Conservation (phyloP, 1,140 invertebrate genomes). For the Lethocerus indicus region DNA sequence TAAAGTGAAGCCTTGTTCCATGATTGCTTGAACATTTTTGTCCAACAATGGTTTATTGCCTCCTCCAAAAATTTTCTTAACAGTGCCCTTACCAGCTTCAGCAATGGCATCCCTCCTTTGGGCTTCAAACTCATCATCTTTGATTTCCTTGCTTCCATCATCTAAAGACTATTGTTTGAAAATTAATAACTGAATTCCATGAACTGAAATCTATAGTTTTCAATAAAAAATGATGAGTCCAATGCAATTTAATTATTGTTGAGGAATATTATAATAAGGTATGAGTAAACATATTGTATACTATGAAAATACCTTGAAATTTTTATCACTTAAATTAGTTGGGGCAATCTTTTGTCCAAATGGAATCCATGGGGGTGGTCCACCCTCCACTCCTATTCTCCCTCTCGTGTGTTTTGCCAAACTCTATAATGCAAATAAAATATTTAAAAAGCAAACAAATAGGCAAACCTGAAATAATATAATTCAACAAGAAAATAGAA, state of each 20-base stretch:
- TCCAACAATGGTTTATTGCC: slow-evolving; percentile 51
- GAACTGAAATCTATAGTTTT: neutral
- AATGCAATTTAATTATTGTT: slow-evolving; percentile 18
- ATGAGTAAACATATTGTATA: too few relatives aligned
- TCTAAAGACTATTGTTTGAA: slow-evolving; percentile 17
- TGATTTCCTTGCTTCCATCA: slow-evolving; percentile 12
- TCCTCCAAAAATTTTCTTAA: slow-evolving; percentile 41
- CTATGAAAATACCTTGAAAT: slow-evolving; percentile 63
- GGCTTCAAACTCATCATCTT: slow-evolving; percentile 56
- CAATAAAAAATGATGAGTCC: too few relatives aligned
- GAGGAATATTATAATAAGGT: slow-evolving; percentile 36
- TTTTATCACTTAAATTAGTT: slow-evolving; percentile 36
- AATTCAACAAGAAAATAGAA: too few relatives aligned
- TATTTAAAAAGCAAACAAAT: too few relatives aligned
- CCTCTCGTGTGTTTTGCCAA: slow-evolving; percentile 51
- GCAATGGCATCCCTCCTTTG: slow-evolving; percentile 74
- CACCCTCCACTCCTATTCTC: slow-evolving; percentile 38
- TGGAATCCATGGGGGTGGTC: slow-evolving; percentile 78
- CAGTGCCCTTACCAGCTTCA: slow-evolving; percentile 50
- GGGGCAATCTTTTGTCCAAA: slow-evolving; percentile 64
- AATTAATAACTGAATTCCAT: neutral
- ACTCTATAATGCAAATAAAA: slow-evolving; percentile 33
- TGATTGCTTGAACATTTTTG: slow-evolving; percentile 60
- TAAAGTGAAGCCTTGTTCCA: slow-evolving; percentile 59
- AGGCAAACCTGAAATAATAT: too few relatives aligned